A percentile compares a stretch with the other conserved stretches of the same genome.
Evolutionary conservation across 1,140 invertebrate species (phyloP).

Genomic region (Chlorops oryzae): DNA sequence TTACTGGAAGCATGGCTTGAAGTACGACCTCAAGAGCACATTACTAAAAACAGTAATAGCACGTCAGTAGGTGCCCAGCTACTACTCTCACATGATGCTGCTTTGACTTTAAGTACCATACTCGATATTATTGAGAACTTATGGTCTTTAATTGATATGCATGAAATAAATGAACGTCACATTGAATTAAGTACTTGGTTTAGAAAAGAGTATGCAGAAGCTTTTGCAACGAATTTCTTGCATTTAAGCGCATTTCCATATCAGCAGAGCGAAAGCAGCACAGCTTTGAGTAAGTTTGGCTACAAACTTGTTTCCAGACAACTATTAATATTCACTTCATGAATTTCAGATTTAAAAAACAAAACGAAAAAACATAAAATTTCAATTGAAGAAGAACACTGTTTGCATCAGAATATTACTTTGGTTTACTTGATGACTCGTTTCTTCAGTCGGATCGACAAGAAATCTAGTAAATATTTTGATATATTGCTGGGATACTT

Average conservation of each 20-base stretch:
- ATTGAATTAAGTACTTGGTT: slow-evolving; percentile 49
- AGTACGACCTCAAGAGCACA: slow-evolving; percentile 51
- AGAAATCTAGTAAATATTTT: too few relatives aligned
- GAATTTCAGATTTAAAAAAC: slow-evolving; percentile 23
- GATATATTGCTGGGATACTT: slow-evolving; percentile 10
- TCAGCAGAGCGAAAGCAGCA: slow-evolving; percentile 18
- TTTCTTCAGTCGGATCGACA: slow-evolving; percentile 21
- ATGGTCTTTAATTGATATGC: slow-evolving; percentile 51
- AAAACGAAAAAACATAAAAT: slow-evolving; percentile 36
- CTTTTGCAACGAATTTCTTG: slow-evolving; percentile 51
- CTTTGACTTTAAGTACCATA: slow-evolving; percentile 52
- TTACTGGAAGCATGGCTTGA: slow-evolving; percentile 70
- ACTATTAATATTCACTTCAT: slow-evolving; percentile 45
- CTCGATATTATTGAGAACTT: slow-evolving; percentile 54
- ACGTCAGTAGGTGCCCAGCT: slow-evolving; percentile 35
- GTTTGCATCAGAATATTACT: slow-evolving; percentile 34
- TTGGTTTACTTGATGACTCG: slow-evolving; percentile 29
- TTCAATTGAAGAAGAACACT: slow-evolving; percentile 19
- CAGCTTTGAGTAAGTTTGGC: slow-evolving; percentile 14
- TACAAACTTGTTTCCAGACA: slow-evolving; percentile 27
- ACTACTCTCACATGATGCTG: slow-evolving; percentile 53
- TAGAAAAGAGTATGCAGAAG: slow-evolving; percentile 49
- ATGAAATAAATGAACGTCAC: slow-evolving; percentile 36
- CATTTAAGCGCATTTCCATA: slow-evolving; percentile 53
- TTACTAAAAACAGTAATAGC: slow-evolving; percentile 24